A percentile compares a stretch with the other conserved stretches of the same genome.
phyloP scores from a whole-genome alignment of 2,797 vertebrate species.

The Mareca strepera region DNA sequence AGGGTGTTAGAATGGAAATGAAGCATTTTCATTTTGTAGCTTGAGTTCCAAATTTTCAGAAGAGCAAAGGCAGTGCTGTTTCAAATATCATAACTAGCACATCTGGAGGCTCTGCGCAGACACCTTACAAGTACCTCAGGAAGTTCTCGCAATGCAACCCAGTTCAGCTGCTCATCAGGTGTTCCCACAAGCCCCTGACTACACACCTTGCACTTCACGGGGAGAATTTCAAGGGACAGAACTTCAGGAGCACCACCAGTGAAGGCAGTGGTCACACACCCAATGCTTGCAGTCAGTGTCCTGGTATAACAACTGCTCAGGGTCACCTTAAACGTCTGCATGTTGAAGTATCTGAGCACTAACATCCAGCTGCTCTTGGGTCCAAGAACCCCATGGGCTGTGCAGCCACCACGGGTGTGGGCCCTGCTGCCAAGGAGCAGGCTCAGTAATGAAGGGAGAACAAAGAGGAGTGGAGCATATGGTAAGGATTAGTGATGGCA shows the following conservation, averaged over 20 bases:
- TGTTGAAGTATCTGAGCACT: neutral
- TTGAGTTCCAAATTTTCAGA: neutral
- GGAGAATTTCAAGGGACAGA: neutral
- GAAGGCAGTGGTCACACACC: conserved; percentile 8
- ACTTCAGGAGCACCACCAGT: conserved; percentile 35
- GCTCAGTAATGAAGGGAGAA: neutral
- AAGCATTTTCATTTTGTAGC: neutral
- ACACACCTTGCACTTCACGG: neutral
- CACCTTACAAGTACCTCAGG: too few relatives aligned
- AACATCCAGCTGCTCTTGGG: neutral
- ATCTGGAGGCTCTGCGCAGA: neutral
- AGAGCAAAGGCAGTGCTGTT: neutral
- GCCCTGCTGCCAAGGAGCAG: neutral
- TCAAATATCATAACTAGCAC: neutral
- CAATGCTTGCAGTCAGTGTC: neutral
- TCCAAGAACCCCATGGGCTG: accelerated
- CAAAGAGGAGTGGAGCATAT: neutral
- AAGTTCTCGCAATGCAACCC: neutral
- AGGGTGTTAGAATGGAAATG: accelerated
- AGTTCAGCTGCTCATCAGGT: neutral
- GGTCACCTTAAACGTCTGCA: neutral
- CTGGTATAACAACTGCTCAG: neutral
- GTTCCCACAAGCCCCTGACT: neutral
- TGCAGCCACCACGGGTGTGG: neutral
- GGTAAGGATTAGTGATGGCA: neutral